Evolutionary conservation across 2,888 invertebrate species (phyloP), one percentile per base, ranked within the genome.

Genomic region (Meghimatium bilineatum): DNA sequence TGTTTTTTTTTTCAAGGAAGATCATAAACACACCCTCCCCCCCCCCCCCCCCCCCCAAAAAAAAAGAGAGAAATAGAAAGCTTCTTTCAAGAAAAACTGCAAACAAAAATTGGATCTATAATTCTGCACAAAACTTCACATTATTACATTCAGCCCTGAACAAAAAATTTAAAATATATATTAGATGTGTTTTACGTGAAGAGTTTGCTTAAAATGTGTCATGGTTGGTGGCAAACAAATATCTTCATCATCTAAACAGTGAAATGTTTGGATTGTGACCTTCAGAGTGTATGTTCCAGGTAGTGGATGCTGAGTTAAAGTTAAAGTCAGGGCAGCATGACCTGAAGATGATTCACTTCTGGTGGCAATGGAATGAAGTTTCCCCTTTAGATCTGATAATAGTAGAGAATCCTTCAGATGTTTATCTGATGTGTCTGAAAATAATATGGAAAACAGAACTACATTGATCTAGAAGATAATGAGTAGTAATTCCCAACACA

Each of bases 211-310:
- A 52, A 84, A 84, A 29, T 84, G 84, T 29, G 66, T 52, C 26
- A 56, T 0, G 29, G 29, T 67, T 17, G 84, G 80, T 23, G 81
- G 81, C 20, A 84, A 44, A 32, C 81, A 84, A 17, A 71, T 81
- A 81, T 76, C 23, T 8, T 44, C 66, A 3, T 81, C 52, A 63
- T 81, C 81, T 34, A 81, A 63, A 78, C 87, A 87, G 26, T 79
- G 71, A 77, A 87, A 87, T 1, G 81, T 75, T 77, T 86, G 86
- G 72, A 83, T 74, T 20, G 82, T 75, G 63, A 87, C 10, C 52
- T 75, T 74, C 23, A 87, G 56, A 44, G 75, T 83, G 20, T 74
- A 74, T 38, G 49, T 34, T 14, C 67, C 76, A 52, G 74, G 71
- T 34, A 34, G 20, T n/a, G 66, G 29, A 8, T 38, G n/a, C 52